Evolutionary conservation across 2,888 invertebrate genomes (phyloP), one percentile per base, ranked within the genome.

Genomic region (Lasius platythorax): DNA sequence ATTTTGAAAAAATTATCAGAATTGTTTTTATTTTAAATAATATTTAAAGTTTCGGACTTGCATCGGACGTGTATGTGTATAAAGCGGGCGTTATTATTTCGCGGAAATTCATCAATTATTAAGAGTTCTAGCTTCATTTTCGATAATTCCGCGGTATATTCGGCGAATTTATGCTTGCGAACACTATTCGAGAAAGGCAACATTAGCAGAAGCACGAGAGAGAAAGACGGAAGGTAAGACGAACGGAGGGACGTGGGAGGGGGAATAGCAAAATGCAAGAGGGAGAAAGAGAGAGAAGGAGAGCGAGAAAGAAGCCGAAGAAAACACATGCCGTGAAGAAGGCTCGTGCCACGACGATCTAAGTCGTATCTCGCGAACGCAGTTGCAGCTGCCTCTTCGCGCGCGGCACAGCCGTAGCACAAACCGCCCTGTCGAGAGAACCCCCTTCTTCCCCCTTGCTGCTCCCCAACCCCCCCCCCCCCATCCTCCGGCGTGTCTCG

Each of bases 331-430:
- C 92, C 91, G 90, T 89, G 89, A 89, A 90, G 89, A 89, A 90
- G 94, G 93, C 94, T 94, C 94, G 94, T 94, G 94, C 94, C 94
- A 93, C 93, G 90, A 91, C 93, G 93, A 92, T 93, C 93, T 91
- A 92, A 92, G 90, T 90, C 91, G 91, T 92, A 92, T 93, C 92
- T 92, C 88, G 91, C 91, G 85, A 91, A 88, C 33, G 63, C 66
- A 61, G 90, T 88, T 92, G 93, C 93, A 93, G 93, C 93, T 93
- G 93, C 91, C 88, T 84, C 86, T 87, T 84, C 89, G 88, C 88
- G 91, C 91, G 89, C 88, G 74, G 76, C 91, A 88, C 84, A 85
- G 88, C 86, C 88, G 87, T 61, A 61, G 46, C 73, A 28, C 89
- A 90, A 90, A 90, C 87, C 88, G 85, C 87, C 82, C 73, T 72